These are phyloP conservation scores for Gadus chalcogrammus DNA, from an alignment of 2,113 vertebrate species.

Conservation along the genomic window DNA sequence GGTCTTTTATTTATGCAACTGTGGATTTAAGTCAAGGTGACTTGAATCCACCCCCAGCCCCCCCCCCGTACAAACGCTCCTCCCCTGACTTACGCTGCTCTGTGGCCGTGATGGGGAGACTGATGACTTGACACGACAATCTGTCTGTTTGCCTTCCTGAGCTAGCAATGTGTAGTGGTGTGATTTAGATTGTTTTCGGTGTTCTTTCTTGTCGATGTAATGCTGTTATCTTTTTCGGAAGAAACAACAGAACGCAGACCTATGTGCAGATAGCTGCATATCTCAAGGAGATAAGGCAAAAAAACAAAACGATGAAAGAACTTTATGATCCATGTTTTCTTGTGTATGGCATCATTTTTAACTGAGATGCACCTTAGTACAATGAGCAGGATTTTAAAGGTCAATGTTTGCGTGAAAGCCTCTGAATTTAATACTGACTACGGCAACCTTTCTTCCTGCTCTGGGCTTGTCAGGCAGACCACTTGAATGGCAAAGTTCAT, in stretches of 20 bases:
- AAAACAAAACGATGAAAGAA: too few species aligned
- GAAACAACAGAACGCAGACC: too few species aligned
- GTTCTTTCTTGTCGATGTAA: too few species aligned
- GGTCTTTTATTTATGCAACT: constrained; percentile 78
- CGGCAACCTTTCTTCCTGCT: not conserved
- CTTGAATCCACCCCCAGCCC: constrained; percentile 58
- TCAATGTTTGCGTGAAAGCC: not conserved
- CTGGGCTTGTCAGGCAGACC: not conserved
- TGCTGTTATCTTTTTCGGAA: too few species aligned
- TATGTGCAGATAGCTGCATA: too few species aligned
- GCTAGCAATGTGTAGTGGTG: not conserved
- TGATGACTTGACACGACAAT: too few species aligned
- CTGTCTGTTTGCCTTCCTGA: not conserved
- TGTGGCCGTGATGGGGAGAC: constrained; percentile 25
- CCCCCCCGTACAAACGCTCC: constrained; percentile 76
- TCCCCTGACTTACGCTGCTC: constrained; percentile 65
- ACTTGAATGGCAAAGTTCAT: not conserved
- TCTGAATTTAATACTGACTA: not conserved
- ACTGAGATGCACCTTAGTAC: not conserved
- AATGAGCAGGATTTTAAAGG: not conserved
- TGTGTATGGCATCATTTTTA: not conserved
- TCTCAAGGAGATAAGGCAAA: too few species aligned
- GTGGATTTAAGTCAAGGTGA: constrained; percentile 72
- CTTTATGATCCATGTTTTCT: too few species aligned
- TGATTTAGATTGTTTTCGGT: not conserved